Evolutionary conservation across 2,888 invertebrate genomes (phyloP).

Genomic region (Sphaeridia pumilis): DNA sequence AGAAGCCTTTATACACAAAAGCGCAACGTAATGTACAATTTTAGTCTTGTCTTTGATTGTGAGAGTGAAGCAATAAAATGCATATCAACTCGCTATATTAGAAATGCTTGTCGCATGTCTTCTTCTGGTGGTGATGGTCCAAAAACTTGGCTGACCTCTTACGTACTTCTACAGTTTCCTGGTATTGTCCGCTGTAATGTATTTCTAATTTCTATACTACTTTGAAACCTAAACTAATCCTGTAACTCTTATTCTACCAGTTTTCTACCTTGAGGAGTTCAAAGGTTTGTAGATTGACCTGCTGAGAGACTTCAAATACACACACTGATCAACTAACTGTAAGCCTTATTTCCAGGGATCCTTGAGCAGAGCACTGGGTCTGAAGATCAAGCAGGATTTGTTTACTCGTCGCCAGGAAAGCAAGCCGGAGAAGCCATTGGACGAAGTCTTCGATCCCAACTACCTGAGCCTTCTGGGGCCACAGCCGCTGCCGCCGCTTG

Average conservation of each 20-base stretch:
- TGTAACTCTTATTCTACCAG: slow-evolving; percentile 27
- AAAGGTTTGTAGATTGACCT: slow-evolving; percentile 37
- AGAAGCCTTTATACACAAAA: too few species aligned
- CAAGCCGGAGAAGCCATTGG: slow-evolving; percentile 25
- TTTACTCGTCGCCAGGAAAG: slow-evolving; percentile 43
- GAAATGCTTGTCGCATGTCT: too few species aligned
- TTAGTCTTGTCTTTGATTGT: too few species aligned
- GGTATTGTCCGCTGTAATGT: too few species aligned
- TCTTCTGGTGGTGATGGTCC: too few species aligned
- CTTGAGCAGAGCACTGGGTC: slow-evolving; percentile 57
- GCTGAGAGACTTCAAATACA: neutral
- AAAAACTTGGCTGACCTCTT: too few species aligned
- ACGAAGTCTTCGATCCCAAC: slow-evolving; percentile 11
- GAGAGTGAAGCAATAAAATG: too few species aligned
- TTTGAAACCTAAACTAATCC: neutral
- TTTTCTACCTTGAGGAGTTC: slow-evolving; percentile 42
- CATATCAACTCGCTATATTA: too few species aligned
- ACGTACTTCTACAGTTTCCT: too few species aligned
- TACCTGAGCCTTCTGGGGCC: slow-evolving; percentile 6
- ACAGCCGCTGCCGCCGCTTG: slow-evolving; percentile 16
- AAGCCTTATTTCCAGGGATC: slow-evolving; percentile 50
- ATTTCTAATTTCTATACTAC: too few species aligned
- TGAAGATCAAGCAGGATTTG: slow-evolving; percentile 40
- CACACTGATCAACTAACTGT: neutral
- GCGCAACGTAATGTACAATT: too few species aligned